These are phyloP conservation scores for Ganaspis sp. DNA, from an alignment of 1,140 invertebrate genomes.

Conservation along the genomic window DNA sequence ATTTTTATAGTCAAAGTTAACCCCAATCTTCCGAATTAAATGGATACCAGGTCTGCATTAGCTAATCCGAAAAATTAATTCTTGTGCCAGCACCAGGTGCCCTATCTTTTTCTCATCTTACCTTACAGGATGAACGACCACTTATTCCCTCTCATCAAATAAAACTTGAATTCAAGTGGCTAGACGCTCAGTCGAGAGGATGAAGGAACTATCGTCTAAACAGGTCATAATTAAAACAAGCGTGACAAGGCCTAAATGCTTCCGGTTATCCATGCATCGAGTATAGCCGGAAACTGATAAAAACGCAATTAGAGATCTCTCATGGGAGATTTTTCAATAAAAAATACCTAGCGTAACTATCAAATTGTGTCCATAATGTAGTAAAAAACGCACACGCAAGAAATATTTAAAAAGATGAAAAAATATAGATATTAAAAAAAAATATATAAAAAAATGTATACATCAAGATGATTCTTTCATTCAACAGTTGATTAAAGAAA, in stretches of 20 bases:
- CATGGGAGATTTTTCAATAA: not conserved
- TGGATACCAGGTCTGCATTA: slow-evolving; percentile 66
- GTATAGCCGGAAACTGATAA: slow-evolving; percentile 62
- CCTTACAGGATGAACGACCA: slow-evolving; percentile 37
- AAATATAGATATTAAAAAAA: no score
- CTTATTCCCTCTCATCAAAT: slow-evolving; percentile 47
- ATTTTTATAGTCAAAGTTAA: slow-evolving; percentile 56
- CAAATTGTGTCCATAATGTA: no score
- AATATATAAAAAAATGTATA: no score
- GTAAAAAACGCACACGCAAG: not conserved
- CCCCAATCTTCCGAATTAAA: slow-evolving; percentile 49
- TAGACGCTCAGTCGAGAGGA: not conserved
- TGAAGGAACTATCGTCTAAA: not conserved
- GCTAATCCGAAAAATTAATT: slow-evolving; percentile 76
- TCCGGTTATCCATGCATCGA: slow-evolving; percentile 56
- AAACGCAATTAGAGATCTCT: slow-evolving; percentile 7
- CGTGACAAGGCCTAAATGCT: slow-evolving; percentile 72
- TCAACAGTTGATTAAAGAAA: no score
- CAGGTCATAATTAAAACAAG: slow-evolving; percentile 67
- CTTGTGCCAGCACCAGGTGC: slow-evolving; percentile 67
- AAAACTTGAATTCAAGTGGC: slow-evolving; percentile 38
- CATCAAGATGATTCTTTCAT: no score
- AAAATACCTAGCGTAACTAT: no score
- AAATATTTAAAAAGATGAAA: no score
- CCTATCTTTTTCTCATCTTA: slow-evolving; percentile 45